Conservation (phyloP, 2,888 invertebrate species). For the Netelia inedita region DNA sequence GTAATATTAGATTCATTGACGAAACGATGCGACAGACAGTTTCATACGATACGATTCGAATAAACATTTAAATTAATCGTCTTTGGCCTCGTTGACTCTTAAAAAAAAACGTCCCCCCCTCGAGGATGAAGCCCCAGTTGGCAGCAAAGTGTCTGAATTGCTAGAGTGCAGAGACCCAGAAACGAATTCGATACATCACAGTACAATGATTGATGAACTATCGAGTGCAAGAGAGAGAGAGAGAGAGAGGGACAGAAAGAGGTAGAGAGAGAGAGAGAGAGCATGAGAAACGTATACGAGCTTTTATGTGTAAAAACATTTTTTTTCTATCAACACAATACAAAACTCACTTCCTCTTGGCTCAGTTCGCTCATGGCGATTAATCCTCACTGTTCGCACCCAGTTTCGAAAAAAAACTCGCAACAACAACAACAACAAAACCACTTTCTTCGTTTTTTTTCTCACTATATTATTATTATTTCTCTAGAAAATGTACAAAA, state of each 20-base stretch:
- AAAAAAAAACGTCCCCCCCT: slow-evolving; percentile 15
- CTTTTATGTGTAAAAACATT: slow-evolving; percentile 62
- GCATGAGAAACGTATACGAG: slow-evolving; percentile 61
- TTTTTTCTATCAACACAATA: slow-evolving; percentile 45
- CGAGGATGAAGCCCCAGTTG: slow-evolving; percentile 57
- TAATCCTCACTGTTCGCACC: slow-evolving; percentile 64
- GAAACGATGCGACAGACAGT: slow-evolving; percentile 15
- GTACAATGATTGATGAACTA: slow-evolving; percentile 6
- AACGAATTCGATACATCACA: slow-evolving; percentile 40
- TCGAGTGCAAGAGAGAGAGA: slow-evolving; percentile 13
- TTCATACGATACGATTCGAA: background rate
- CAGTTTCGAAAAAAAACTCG: slow-evolving; percentile 50
- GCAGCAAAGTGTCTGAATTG: slow-evolving; percentile 53
- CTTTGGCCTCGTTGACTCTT: slow-evolving; percentile 57
- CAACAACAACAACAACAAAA: slow-evolving; percentile 35
- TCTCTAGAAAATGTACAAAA: slow-evolving; percentile 69
- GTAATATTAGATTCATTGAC: background rate
- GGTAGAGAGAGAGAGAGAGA: slow-evolving; percentile 10
- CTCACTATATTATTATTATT: slow-evolving; percentile 16
- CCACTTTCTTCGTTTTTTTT: background rate
- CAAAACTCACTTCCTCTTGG: slow-evolving; percentile 93
- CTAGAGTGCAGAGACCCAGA: slow-evolving; percentile 50
- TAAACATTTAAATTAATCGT: slow-evolving; percentile 43
- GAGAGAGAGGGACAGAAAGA: slow-evolving; percentile 18
- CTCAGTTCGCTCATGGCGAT: slow-evolving; percentile 92